These are phyloP conservation scores for Daubentonia madagascariensis DNA, from an alignment of 2,113 vertebrate genomes.

Conservation along the genomic window DNA sequence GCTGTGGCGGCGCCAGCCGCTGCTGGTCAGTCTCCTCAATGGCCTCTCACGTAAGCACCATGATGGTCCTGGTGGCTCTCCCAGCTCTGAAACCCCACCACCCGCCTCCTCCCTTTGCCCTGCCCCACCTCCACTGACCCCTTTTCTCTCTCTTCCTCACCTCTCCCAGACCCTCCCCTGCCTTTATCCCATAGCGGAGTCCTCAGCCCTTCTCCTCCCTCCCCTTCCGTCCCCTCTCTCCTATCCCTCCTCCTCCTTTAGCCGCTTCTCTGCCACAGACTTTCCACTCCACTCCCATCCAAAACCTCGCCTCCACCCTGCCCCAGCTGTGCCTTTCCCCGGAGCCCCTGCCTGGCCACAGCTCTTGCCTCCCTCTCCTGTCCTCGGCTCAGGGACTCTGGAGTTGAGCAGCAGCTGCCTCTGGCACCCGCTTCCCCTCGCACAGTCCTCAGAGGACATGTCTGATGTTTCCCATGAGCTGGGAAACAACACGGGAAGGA, in stretches of 20 bases:
- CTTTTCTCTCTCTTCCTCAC: background rate
- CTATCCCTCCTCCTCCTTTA: background rate
- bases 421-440: accelerated
- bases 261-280: background rate
- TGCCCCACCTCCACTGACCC: background rate
- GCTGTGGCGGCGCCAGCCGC: background rate
- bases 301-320: background rate
- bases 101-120: too few species aligned
- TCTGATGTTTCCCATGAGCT: background rate
- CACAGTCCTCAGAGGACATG: background rate
- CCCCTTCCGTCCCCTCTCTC: background rate
- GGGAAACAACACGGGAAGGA: background rate
- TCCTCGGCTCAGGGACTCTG: accelerated
- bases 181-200: accelerated
- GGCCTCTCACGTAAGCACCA: background rate
- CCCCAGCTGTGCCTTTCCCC: background rate
- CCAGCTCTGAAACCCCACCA: background rate
- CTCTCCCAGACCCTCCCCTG: too few species aligned
- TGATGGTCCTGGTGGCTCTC: background rate
- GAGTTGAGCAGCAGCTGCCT: too few species aligned
- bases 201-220: background rate
- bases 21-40: background rate
- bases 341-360: background rate
- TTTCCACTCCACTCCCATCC: background rate
- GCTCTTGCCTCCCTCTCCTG: too few species aligned